Evolutionary conservation across 2,888 invertebrate genomes (phyloP), one percentile per base, ranked within the genome.

Genomic region (Trissoscelio sp.): DNA sequence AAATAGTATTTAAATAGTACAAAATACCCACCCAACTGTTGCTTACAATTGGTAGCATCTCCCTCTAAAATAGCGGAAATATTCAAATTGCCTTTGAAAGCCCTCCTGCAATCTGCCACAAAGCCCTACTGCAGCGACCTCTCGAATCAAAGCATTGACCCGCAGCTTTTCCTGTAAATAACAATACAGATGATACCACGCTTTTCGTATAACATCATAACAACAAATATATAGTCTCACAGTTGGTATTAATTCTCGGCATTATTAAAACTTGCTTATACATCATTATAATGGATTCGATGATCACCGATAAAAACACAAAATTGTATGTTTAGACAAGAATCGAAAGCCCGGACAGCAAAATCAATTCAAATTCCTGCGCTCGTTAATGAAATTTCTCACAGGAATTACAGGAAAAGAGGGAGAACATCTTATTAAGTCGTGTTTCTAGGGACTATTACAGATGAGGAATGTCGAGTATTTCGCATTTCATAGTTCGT

Each of bases 391-490:
- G 60, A 77, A 77, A 67, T 60, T 77, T 77, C 66, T 77, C 42
- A 9, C 20, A 18, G 51, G 16, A 62, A 77, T 53, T 67, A 53
- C 31, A 53, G 60, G 31, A 51, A 62, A 77, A 55, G 77, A 55
- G 67, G 44, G 69, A 70, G 77, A 44, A 70, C 55, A 70, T 70
- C 62, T 62, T 67, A 78, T 78, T 69, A 78, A 62, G 53, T 31
- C 77, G 37, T 67, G 62, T 58, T 78, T 78, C 51, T 55, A 39
- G 34, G 64, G 62, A 64, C 77, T 70, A 78, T 78, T 78, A 64
- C 70, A 70, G 70, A 77, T 69, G 53, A 77, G 34, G 69, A 77
- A 77, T 69, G 69, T 24, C 39, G 37, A 69, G 42, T 46, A 77
- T 69, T 77, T 69, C 69, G 67, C 53, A 69, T 69, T 77, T 69